Evolutionary conservation across 2,113 vertebrate species (phyloP), one percentile per base, ranked within the genome.

Genomic region (Phaethornis superciliosus): DNA sequence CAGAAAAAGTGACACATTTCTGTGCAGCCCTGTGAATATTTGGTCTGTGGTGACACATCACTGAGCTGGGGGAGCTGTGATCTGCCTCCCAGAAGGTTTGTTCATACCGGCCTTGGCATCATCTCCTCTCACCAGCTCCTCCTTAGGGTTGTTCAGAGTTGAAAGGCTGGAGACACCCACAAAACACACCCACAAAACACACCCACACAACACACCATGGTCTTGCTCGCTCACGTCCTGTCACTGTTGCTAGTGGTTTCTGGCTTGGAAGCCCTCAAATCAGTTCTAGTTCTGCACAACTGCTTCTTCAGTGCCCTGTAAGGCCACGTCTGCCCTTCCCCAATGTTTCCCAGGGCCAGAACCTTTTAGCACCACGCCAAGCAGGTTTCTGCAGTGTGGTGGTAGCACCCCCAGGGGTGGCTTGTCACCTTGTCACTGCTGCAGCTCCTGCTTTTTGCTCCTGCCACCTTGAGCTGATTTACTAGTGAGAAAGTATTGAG

Each of bases 111-210:
- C 65, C 35, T 42, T 20, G 27, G 30, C 4, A 1, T 44, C 14
- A 0, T 4, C 54, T 81, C 54, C 71, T 58, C 42, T 56, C 17
- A 0, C 17, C 71, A 18, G 21, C 40, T 81, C 22, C 59, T 74
- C 42, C 1, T 0, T 3, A 26, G 78, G 69, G 20, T 46, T 24
- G 64, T 1, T 35, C 1, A 0, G 24, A 32, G 75, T 1, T 15
- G 44, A 19, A 22, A n/a, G 33, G 68, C 76, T 67, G 56, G 22
- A 30, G 82, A 3, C 28, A 7, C 5, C 88, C 16, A 26, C n/a
- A 51, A 19, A 24, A 0, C 51, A 12, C 28, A 7, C 5, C 88
- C 16, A 26, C n/a, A 51, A 19, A 24, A 0, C 51, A 12, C n/a
- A n/a, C n/a, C n/a, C n/a, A n/a, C n/a, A n/a, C n/a, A n/a, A n/a